A percentile compares a stretch with the other conserved stretches of the same genome.
phyloP scores from a whole-genome alignment of 2,888 invertebrate genomes.

The Temnothorax rugatulus region DNA sequence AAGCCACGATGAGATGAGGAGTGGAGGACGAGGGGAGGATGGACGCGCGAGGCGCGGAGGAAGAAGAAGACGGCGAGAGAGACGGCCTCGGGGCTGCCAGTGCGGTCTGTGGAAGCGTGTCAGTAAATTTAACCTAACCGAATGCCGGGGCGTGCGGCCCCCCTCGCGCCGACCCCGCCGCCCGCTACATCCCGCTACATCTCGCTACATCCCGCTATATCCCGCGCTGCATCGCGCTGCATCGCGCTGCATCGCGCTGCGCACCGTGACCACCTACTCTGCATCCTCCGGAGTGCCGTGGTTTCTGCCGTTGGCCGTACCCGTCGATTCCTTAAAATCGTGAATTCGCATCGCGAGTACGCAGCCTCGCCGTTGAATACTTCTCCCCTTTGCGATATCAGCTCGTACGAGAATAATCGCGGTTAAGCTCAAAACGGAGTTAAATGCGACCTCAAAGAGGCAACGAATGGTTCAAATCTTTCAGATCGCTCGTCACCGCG shows the following conservation, averaged over 20 bases:
- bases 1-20: constrained; percentile 70
- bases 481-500: not conserved
- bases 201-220: constrained; percentile 49
- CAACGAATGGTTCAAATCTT: not conserved
- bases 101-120: constrained; percentile 77
- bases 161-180: constrained; percentile 24
- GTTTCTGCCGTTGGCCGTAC: not conserved
- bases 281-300: constrained; percentile 28
- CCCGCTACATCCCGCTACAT: constrained; percentile 44
- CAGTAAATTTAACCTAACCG: constrained; percentile 79
- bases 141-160: constrained; percentile 71
- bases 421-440: not conserved
- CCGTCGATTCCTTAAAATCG: constrained; percentile 8
- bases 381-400: not conserved
- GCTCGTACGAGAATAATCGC: not conserved
- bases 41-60: constrained; percentile 34
- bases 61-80: constrained; percentile 55
- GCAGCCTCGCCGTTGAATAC: not conserved
- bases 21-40: constrained; percentile 29
- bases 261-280: constrained; percentile 55
- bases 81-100: constrained; percentile 76
- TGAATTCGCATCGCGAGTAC: not conserved
- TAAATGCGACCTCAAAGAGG: not conserved
- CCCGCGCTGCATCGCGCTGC: constrained; percentile 47
- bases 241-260: constrained; percentile 45